Base-by-base conservation (phyloP, 2,113 vertebrate species). In the Nycticebus coucang region DNA sequence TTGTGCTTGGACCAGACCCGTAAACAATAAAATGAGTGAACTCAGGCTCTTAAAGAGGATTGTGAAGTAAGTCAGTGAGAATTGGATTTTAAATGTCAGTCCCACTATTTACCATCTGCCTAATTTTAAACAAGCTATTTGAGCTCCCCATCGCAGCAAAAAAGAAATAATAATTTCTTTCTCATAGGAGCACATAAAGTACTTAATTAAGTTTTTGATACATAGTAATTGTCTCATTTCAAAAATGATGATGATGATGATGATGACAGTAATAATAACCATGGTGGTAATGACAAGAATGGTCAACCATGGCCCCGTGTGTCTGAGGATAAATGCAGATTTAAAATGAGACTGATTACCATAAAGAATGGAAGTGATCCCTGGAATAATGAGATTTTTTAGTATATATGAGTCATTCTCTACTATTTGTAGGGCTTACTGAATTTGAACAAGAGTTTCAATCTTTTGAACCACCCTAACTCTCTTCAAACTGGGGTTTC, bases 101-200 rank as follows among this genome's bases (percentile, higher is more conserved):
- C 28, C 33, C 8, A 35, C 87, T 57, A 80, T 97, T 97, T 89
- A 79, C 96, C 96, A 91, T 94, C 94, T 97, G 97, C 13, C 37
- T 93, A 66, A 93, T 88, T 84, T 91, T 90, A 80, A 94, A 64
- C 57, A 94, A 94, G 79, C 66, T 69, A 66, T 41, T 91, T 94
- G 81, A 95, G 33, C 50, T 92, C 35, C 86, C 55, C 59, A 12
- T 50, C 50, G 75, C 11, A 85, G 69, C n/a, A 86, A 81, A 92
- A 72, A 71, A n/a, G 41, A 4, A 87, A 90, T 10, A 53, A 66
- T 84, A 22, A 13, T 33, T 84, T 84, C n/a, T 77, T 96, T 74
- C 78, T 91, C 75, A 33, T 4, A 41, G 37, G 57, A 62, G 3
- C n/a, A 30, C 22, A 81, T 79, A 35, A 89, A 77, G 22, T 53